Evolutionary conservation across 2,113 vertebrate species (phyloP).

Genomic region (Mandrillus leucophaeus): DNA sequence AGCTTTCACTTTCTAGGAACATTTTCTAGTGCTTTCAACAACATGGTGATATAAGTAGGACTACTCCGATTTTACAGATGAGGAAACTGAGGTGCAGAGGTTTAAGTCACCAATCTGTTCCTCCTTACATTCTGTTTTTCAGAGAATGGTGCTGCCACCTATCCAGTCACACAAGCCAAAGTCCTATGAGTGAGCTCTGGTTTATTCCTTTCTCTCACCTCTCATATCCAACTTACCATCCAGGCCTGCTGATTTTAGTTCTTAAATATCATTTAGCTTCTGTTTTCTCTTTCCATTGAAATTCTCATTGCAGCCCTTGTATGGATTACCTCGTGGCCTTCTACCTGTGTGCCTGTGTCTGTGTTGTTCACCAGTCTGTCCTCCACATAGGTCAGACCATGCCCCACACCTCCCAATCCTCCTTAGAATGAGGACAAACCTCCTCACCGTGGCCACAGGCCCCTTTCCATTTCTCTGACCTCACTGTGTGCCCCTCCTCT

Average conservation of each 20-base stretch:
- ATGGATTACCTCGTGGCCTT: not conserved
- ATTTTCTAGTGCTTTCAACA: not conserved
- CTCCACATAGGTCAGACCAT: not conserved
- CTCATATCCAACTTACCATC: not conserved
- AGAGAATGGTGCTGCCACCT: not conserved
- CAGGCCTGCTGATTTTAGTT: not conserved
- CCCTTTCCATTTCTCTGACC: not conserved
- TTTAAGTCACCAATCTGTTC: not conserved
- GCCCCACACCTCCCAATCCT: rapidly evolving
- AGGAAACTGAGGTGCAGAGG: not conserved
- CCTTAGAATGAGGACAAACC: not conserved
- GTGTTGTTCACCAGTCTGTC: not conserved
- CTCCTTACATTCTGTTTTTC: not conserved
- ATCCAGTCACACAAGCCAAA: not conserved
- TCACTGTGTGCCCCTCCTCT: not conserved
- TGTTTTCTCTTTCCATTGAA: not conserved
- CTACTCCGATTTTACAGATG: not conserved
- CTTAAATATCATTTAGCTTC: not conserved
- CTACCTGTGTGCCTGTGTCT: too few species aligned
- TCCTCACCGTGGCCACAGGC: not conserved
- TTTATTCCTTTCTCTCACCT: not conserved
- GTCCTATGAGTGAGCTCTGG: not conserved
- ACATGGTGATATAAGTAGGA: not conserved
- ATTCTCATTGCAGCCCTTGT: not conserved
- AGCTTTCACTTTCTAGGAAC: not conserved